Conservation (phyloP, 2,888 invertebrate genomes). For the Tinea pellionella region DNA sequence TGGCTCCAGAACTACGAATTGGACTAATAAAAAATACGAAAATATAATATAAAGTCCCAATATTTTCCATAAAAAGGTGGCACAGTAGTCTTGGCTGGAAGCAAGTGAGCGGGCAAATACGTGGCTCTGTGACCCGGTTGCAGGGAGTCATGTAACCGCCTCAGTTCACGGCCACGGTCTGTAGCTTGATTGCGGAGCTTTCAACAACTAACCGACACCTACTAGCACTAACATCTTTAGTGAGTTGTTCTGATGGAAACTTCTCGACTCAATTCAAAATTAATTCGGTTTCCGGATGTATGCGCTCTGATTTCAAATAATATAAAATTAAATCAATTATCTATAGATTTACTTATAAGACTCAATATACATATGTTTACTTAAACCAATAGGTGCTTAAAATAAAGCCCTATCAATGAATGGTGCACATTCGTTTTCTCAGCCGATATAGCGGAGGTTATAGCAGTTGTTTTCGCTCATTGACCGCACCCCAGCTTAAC, state of each 20-base stretch:
- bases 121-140: conserved; percentile 3
- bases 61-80: background rate
- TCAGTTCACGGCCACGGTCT: conserved; percentile 39
- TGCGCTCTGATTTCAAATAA: background rate
- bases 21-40: too few relatives aligned
- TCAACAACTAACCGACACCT: conserved; percentile 15
- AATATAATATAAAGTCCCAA: too few relatives aligned
- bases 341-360: background rate
- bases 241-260: background rate
- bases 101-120: background rate
- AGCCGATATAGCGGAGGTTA: too few relatives aligned
- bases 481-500: too few relatives aligned
- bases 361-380: too few relatives aligned
- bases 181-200: conserved; percentile 44
- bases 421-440: too few relatives aligned
- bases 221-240: background rate
- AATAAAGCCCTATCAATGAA: too few relatives aligned
- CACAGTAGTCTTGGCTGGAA: background rate
- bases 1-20: too few relatives aligned
- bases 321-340: background rate
- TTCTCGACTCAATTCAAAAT: background rate
- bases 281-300: background rate
- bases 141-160: conserved; percentile 14
- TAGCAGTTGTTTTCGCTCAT: too few relatives aligned
- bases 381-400: too few relatives aligned